Percentiles rank a stretch among this genome's conserved stretches.
Conservation (phyloP, 2,888 invertebrate species). For the Apamea epomidion region DNA sequence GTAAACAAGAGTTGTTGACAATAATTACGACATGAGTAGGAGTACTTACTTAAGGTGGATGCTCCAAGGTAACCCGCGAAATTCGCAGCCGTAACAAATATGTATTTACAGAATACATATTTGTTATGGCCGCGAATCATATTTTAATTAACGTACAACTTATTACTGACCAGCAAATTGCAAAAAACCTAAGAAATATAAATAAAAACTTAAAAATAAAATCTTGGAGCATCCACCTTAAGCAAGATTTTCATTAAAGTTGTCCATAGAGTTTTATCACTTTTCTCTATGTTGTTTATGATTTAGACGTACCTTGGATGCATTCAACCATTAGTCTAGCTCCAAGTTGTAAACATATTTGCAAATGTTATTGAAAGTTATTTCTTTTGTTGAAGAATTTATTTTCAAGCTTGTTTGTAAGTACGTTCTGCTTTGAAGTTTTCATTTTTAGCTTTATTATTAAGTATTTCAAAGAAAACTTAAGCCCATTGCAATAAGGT, state of each 20-base stretch:
- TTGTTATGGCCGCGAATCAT: too few relatives aligned
- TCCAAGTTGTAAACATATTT: constrained; percentile 5
- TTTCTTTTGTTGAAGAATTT: neutral
- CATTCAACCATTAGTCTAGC: constrained; percentile 15
- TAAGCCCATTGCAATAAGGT: neutral
- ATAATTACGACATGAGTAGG: neutral
- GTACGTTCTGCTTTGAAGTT: neutral
- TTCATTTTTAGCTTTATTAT: neutral
- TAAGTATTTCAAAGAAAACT: neutral
- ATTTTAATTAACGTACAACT: too few relatives aligned
- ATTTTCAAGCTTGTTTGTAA: neutral
- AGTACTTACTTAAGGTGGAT: too few relatives aligned
- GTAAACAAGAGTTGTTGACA: constrained; percentile 21
- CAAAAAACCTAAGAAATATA: too few relatives aligned
- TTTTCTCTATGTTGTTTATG: constrained; percentile 27
- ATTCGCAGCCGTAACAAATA: too few relatives aligned
- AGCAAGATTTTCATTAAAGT: constrained; percentile 22
- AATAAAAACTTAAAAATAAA: too few relatives aligned
- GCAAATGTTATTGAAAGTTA: neutral
- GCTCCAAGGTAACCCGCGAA: too few relatives aligned
- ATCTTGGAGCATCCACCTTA: too few relatives aligned
- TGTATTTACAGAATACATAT: too few relatives aligned
- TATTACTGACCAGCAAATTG: too few relatives aligned
- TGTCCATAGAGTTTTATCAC: constrained; percentile 15
- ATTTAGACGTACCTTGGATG: constrained; percentile 17